Evolutionary conservation across 2,888 invertebrate genomes (phyloP).

Genomic region (Unio pictorum): DNA sequence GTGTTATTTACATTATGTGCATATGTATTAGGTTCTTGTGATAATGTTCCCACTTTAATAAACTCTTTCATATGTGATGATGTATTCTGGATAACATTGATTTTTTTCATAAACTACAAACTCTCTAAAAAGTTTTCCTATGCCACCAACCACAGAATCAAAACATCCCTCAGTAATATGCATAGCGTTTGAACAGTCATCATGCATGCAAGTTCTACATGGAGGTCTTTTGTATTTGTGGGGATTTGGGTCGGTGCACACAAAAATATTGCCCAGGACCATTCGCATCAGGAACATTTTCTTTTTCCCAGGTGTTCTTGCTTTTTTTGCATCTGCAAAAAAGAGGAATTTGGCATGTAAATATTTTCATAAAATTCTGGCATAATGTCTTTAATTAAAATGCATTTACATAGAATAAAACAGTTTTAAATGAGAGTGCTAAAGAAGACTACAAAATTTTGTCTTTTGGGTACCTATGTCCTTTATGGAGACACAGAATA

Average conservation of each 20-base stretch:
- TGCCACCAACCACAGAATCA: constrained; percentile 45
- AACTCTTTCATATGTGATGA: constrained; percentile 46
- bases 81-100: constrained; percentile 51
- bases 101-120: constrained; percentile 47
- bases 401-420: not conserved
- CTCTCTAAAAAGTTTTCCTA: constrained; percentile 41
- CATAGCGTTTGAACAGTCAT: constrained; percentile 24
- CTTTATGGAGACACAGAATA: no score
- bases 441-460: no score
- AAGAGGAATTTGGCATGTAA: not conserved
- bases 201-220: constrained; percentile 25
- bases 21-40: no score
- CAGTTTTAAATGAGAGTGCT: no score
- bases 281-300: constrained; percentile 15
- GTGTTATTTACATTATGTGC: no score
- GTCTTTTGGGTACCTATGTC: no score
- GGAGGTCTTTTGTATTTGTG: constrained; percentile 37
- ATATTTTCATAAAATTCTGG: not conserved
- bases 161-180: constrained; percentile 11
- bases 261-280: constrained; percentile 33
- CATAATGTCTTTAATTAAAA: not conserved
- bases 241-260: constrained; percentile 30
- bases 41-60: constrained; percentile 3
- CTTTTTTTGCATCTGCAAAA: constrained; percentile 32
- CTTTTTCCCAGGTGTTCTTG: constrained; percentile 16